Percentiles rank a stretch among this genome's conserved stretches.
Conservation (phyloP, 2,113 vertebrate genomes). For the Poeciliopsis retropinna region DNA sequence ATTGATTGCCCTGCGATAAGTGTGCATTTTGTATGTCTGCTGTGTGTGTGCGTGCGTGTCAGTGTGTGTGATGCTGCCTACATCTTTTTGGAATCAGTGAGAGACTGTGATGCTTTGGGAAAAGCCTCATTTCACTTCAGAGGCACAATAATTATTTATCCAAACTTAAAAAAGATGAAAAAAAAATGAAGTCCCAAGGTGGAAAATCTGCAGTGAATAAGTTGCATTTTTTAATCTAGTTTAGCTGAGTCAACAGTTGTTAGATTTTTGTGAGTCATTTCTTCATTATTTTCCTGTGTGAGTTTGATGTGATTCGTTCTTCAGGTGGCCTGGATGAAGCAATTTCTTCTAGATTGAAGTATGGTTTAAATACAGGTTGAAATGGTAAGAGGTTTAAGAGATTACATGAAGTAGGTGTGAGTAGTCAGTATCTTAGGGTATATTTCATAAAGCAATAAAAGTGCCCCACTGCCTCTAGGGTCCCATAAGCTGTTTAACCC, state of each 20-base stretch:
- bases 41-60: background rate
- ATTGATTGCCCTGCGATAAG: constrained; percentile 55
- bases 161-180: constrained; percentile 3
- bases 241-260: constrained; percentile 12
- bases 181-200: background rate
- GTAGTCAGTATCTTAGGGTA: background rate
- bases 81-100: background rate
- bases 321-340: background rate
- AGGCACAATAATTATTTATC: constrained; percentile 32
- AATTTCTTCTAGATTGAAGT: background rate
- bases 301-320: background rate
- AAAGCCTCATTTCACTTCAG: constrained; percentile 49
- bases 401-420: background rate
- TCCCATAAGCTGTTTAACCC: too few relatives aligned
- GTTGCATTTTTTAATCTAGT: constrained; percentile 8
- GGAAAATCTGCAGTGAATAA: constrained; percentile 1
- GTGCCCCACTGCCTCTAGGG: too few relatives aligned
- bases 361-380: too few relatives aligned
- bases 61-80: background rate
- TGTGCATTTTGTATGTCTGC: constrained; percentile 11
- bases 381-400: background rate
- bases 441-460: background rate
- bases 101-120: constrained; percentile 19
- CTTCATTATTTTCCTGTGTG: background rate
- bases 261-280: background rate